These are phyloP conservation scores for Tetragnatha versicolor DNA, from an alignment of 1,140 invertebrate genomes.

Conservation along the genomic window DNA sequence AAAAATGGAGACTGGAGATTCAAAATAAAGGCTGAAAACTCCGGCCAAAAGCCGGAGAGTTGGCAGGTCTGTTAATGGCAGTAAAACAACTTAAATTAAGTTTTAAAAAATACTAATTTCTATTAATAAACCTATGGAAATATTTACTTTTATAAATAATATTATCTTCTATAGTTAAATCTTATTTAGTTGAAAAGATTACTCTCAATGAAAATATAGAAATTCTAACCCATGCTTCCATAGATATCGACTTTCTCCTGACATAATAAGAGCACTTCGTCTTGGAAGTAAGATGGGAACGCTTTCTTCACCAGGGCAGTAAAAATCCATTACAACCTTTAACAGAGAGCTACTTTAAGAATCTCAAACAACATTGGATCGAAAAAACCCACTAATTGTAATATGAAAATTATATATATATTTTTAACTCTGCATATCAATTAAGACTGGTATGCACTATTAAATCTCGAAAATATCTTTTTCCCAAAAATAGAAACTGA, in stretches of 20 bases:
- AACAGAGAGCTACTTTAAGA: not conserved
- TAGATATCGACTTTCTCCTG: constrained; percentile 75
- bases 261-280: constrained; percentile 86
- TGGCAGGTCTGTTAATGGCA: no score
- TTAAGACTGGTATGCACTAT: no score
- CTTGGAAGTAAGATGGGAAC: constrained; percentile 74
- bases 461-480: no score
- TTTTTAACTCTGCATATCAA: no score
- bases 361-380: not conserved
- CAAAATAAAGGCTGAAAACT: no score
- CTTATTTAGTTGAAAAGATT: not conserved
- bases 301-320: constrained; percentile 70
- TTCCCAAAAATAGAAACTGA: no score
- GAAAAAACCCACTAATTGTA: no score
- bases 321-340: constrained; percentile 85
- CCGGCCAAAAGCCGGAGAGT: no score
- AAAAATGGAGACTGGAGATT: no score
- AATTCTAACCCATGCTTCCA: constrained; percentile 65
- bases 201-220: not conserved
- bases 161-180: not conserved
- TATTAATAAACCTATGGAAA: no score
- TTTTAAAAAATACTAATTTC: no score
- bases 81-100: no score
- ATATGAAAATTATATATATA: not conserved
- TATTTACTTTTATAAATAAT: not conserved